These are phyloP conservation scores for Scaptomyza cyrtandrae DNA, from an alignment of 2,888 invertebrate species.

Conservation along the genomic window DNA sequence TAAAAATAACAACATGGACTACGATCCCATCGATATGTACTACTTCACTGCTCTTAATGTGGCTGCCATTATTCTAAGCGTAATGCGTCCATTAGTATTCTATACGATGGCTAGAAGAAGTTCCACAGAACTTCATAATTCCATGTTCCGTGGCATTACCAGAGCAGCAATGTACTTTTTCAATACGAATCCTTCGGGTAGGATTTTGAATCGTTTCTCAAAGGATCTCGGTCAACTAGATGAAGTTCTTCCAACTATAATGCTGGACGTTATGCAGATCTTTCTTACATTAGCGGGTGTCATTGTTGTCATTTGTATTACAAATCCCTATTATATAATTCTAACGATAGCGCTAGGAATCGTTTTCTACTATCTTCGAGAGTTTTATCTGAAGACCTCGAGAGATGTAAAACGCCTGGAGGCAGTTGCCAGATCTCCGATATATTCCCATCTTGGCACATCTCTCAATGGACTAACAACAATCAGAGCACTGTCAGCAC, in stretches of 20 bases:
- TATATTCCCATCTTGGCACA: conserved; percentile 95
- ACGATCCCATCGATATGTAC: conserved; percentile 82
- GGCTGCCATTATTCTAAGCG: conserved; percentile 81
- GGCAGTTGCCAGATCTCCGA: conserved; percentile 94
- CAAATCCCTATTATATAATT: conserved; percentile 90
- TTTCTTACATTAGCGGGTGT: conserved; percentile 92
- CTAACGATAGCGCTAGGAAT: conserved; percentile 89
- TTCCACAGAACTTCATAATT: conserved; percentile 91
- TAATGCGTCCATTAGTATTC: conserved; percentile 84
- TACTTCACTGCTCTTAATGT: conserved; percentile 85
- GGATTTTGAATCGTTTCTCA: conserved; percentile 94
- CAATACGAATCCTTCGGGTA: conserved; percentile 92
- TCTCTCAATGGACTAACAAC: conserved; percentile 95
- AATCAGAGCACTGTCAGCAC: conserved; percentile 94
- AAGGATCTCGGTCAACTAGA: conserved; percentile 91
- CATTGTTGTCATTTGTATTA: conserved; percentile 90
- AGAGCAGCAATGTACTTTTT: conserved; percentile 93
- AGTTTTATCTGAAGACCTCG: conserved; percentile 91
- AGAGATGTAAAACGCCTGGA: conserved; percentile 92
- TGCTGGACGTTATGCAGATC: conserved; percentile 87
- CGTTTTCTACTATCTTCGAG: conserved; percentile 90
- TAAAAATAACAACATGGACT: conserved; percentile 27
- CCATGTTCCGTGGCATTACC: conserved; percentile 92
- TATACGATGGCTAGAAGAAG: conserved; percentile 88
- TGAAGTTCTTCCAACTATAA: conserved; percentile 83